phyloP scores from a whole-genome alignment of 2,888 invertebrate genomes.

The Eurois occulta region DNA sequence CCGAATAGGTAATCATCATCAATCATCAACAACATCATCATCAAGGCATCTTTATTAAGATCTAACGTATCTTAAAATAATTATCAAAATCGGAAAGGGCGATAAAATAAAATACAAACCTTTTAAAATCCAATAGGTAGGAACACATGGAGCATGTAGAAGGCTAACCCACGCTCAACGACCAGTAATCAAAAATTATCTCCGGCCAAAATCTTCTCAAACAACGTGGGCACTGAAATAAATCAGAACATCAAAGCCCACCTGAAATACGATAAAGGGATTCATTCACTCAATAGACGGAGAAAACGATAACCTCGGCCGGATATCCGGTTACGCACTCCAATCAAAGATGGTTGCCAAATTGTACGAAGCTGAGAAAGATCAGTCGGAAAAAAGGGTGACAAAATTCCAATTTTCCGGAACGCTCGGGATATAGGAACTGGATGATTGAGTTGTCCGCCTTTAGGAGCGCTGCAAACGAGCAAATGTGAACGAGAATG shows the following conservation, averaged over 20 bases:
- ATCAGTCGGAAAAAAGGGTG: constrained; percentile 84
- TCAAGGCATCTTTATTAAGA: too few relatives aligned
- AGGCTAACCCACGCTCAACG: neutral
- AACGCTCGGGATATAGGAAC: constrained; percentile 74
- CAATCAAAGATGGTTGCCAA: constrained; percentile 86
- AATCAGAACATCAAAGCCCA: constrained; percentile 76
- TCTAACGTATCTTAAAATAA: too few relatives aligned
- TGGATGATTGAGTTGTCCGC: constrained; percentile 80
- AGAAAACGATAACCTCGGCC: constrained; percentile 79
- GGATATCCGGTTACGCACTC: constrained; percentile 85
- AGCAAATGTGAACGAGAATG: constrained; percentile 51
- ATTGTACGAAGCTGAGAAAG: constrained; percentile 83
- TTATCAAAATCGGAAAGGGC: too few relatives aligned
- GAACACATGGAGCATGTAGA: too few relatives aligned
- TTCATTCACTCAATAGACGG: constrained; percentile 78
- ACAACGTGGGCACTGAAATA: constrained; percentile 68
- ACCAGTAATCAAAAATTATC: constrained; percentile 34
- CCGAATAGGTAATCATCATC: too few relatives aligned
- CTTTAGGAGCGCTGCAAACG: constrained; percentile 65
- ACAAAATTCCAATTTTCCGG: constrained; percentile 85
- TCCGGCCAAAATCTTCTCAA: constrained; percentile 33
- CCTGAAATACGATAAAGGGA: constrained; percentile 79
- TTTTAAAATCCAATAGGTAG: too few relatives aligned
- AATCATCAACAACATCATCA: too few relatives aligned
- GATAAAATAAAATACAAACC: too few relatives aligned